Percentiles rank a stretch among this genome's conserved stretches.
These are phyloP conservation scores for Hexactinellida sp. DNA, from an alignment of 37 sponge, comb jelly and placozoan species.

Conservation along the genomic window DNA sequence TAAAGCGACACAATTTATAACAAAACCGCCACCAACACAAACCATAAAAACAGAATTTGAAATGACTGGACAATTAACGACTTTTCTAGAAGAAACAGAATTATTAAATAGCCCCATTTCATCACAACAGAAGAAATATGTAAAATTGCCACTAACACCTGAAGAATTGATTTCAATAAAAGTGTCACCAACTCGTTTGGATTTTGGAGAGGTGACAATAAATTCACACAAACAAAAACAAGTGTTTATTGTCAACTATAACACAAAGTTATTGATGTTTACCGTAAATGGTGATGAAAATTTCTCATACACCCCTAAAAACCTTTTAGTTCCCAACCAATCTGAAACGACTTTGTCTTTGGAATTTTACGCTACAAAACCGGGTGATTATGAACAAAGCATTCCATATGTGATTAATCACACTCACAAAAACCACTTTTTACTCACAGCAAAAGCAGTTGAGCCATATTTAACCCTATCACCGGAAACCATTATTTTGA, in stretches of 20 bases:
- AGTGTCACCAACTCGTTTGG: neutral
- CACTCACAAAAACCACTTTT: neutral
- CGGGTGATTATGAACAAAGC: neutral
- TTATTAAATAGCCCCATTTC: neutral
- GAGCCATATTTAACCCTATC: neutral
- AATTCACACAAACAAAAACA: constrained; percentile 1
- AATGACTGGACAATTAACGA: neutral
- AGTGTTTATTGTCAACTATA: neutral
- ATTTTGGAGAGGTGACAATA: neutral
- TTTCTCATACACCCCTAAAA: neutral
- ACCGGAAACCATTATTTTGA: neutral
- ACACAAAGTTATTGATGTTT: neutral
- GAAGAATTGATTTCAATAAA: neutral
- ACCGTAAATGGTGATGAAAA: neutral
- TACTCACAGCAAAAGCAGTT: neutral
- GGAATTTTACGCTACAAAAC: neutral
- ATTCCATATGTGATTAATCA: neutral
- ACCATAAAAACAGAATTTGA: neutral
- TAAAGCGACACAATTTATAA: neutral
- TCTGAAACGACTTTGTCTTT: constrained; percentile 1
- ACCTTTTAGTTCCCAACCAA: neutral
- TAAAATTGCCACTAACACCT: neutral
- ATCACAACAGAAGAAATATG: neutral
- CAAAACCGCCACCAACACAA: neutral
- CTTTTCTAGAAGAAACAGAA: neutral